A percentile compares a stretch with the other conserved stretches of the same genome.
Conservation (phyloP, 2,888 invertebrate species). For the Coelinius sp. region DNA sequence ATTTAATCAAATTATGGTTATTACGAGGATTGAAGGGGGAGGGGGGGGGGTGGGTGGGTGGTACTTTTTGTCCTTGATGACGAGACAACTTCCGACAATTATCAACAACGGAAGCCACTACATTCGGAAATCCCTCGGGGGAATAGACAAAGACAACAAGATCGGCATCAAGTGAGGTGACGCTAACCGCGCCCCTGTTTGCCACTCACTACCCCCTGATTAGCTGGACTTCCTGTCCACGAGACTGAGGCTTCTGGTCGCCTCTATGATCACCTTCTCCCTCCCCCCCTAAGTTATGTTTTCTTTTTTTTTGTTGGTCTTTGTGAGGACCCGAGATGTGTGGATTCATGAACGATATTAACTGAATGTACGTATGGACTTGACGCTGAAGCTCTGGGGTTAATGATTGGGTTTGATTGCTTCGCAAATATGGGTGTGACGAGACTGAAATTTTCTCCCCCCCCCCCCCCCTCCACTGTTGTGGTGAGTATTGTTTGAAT, state of each 20-base stretch:
- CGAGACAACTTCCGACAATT: conserved; percentile 32
- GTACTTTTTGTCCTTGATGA: conserved; percentile 28
- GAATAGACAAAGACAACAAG: background rate
- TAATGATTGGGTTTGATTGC: conserved; percentile 71
- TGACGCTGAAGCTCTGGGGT: conserved; percentile 53
- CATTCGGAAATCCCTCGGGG: conserved; percentile 22
- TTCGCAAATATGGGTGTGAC: conserved; percentile 69
- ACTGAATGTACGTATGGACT: conserved; percentile 18
- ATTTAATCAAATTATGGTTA: conserved; percentile 19
- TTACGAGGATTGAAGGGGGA: background rate
- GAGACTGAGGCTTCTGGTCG: conserved; percentile 51
- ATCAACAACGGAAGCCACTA: conserved; percentile 22
- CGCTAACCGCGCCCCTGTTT: conserved; percentile 69
- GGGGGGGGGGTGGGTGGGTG: background rate
- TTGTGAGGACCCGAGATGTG: background rate
- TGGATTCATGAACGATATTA: conserved; percentile 31
- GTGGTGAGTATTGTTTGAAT: background rate
- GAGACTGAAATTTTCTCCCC: conserved; percentile 47
- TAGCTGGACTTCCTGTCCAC: conserved; percentile 70
- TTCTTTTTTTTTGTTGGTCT: background rate
- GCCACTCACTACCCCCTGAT: conserved; percentile 71
- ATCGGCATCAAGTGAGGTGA: conserved; percentile 29
- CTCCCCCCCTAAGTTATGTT: background rate
- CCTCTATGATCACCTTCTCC: conserved; percentile 36
- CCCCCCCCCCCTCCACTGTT: conserved; percentile 29